Conservation (phyloP, 2,888 invertebrate species). For the Drosophila paracracens region DNA sequence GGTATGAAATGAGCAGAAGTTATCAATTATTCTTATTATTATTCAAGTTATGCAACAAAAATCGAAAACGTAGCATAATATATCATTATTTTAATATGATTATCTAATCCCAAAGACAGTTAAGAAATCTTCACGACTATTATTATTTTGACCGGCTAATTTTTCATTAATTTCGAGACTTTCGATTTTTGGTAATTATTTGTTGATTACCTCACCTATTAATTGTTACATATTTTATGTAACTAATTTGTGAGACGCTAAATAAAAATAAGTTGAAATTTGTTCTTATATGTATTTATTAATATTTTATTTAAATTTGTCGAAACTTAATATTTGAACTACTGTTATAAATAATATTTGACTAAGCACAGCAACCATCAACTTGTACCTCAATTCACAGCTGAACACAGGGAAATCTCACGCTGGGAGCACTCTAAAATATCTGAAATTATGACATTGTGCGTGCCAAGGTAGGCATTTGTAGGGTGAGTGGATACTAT, state of each 20-base stretch:
- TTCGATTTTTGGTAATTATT: not conserved
- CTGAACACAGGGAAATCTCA: not conserved
- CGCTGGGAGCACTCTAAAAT: not conserved
- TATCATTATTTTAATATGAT: not conserved
- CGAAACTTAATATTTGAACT: not conserved
- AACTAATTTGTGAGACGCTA: not conserved
- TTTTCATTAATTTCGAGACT: not conserved
- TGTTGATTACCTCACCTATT: not conserved
- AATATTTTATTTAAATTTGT: not conserved
- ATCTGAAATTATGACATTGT: not conserved
- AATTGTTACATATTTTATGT: not conserved
- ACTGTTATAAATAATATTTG: not conserved
- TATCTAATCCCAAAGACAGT: not conserved
- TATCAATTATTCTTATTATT: not conserved
- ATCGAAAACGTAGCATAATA: not conserved
- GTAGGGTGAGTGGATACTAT: not conserved
- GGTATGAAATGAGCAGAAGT: not conserved
- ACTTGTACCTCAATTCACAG: not conserved
- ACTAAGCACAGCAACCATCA: not conserved
- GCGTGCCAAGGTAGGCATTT: constrained; percentile 3
- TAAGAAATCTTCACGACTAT: not conserved
- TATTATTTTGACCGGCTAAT: not conserved
- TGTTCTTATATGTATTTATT: not conserved
- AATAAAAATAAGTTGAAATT: not conserved
- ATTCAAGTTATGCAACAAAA: too few relatives aligned